A percentile compares a stretch with the other conserved stretches of the same genome.
phyloP scores from a whole-genome alignment of 2,113 vertebrate species.

The Coptodon bakossiorum region DNA sequence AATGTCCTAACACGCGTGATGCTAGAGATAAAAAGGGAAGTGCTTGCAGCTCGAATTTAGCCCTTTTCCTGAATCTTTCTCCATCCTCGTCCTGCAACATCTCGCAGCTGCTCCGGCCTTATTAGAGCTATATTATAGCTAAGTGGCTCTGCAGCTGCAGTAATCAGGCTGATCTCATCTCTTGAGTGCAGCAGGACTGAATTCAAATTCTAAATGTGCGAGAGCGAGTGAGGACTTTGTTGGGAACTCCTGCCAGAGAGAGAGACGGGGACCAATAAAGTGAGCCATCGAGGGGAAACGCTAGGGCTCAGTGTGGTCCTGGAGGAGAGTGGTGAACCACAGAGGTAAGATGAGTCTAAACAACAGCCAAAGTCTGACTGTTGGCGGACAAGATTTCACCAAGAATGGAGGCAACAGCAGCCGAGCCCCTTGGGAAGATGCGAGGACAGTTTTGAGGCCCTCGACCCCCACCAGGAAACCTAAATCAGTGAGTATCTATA shows the following conservation, averaged over 20 bases:
- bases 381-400: constrained; percentile 24
- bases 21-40: background rate
- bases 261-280: background rate
- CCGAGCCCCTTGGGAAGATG: constrained; percentile 28
- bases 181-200: background rate
- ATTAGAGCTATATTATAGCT: background rate
- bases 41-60: background rate
- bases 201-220: background rate
- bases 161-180: background rate
- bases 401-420: constrained; percentile 2
- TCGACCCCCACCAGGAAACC: constrained; percentile 52
- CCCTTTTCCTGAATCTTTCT: background rate
- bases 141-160: constrained; percentile 7
- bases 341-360: constrained; percentile 45
- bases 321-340: background rate
- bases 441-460: constrained; percentile 3
- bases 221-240: constrained; percentile 4
- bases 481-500: constrained; percentile 50
- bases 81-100: background rate
- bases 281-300: background rate
- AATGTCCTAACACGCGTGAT: background rate
- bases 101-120: background rate
- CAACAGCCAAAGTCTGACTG: constrained; percentile 26
- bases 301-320: constrained; percentile 18
- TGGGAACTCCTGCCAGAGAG: background rate